A percentile compares a stretch with the other conserved stretches of the same genome.
phyloP scores from a whole-genome alignment of 2,113 vertebrate genomes.

The Hippocampus barbouri region DNA sequence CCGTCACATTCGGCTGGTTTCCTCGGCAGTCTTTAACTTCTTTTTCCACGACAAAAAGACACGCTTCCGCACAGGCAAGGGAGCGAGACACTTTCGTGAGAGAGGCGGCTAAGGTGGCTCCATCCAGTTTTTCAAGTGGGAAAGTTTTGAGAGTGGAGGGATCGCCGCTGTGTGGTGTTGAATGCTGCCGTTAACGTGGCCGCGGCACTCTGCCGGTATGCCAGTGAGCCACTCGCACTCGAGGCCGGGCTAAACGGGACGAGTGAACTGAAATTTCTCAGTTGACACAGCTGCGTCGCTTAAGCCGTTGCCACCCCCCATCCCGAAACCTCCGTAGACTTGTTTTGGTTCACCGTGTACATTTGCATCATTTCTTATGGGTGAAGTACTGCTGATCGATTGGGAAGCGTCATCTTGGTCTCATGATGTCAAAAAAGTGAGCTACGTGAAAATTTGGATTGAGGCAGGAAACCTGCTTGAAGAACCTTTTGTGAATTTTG shows the following conservation, averaged over 20 bases:
- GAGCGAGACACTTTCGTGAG: constrained; percentile 11
- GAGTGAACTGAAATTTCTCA: constrained; percentile 5
- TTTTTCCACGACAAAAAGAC: constrained; percentile 4
- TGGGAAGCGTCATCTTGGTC: no score
- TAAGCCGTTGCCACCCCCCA: no score
- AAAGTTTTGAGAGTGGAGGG: neutral
- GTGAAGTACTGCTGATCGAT: no score
- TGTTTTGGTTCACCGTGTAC: no score
- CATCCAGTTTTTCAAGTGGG: neutral
- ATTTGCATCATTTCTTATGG: no score
- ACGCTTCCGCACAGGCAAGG: neutral
- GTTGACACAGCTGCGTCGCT: neutral
- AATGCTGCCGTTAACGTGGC: neutral
- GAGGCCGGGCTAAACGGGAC: no score
- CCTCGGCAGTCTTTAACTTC: constrained; percentile 32
- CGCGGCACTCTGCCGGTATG: neutral
- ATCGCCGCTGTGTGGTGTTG: neutral
- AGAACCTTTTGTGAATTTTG: no score
- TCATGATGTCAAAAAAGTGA: no score
- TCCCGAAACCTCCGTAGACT: no score
- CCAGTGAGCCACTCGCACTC: neutral
- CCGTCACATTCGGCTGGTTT: constrained; percentile 40
- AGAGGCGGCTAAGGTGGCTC: neutral
- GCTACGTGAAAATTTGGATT: no score
- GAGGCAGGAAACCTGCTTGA: no score